phyloP scores from a whole-genome alignment of 2,888 invertebrate species.

The Dicyrtomina minuta region DNA sequence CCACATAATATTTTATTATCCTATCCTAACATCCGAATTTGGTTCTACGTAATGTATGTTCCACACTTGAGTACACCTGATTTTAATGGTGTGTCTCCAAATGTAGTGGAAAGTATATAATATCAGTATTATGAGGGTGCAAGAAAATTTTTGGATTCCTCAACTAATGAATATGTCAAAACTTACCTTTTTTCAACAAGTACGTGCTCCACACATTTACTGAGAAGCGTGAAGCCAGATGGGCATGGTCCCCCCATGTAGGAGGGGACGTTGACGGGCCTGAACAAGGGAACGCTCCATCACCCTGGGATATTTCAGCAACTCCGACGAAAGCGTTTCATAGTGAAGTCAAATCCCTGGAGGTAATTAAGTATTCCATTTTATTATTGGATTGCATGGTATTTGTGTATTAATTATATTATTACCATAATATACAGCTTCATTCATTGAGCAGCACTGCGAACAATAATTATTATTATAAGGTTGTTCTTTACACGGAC shows the following conservation, averaged over 20 bases:
- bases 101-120: too few relatives aligned
- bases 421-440: not conserved
- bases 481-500: too few relatives aligned
- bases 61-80: too few relatives aligned
- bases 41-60: too few relatives aligned
- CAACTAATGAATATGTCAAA: not conserved
- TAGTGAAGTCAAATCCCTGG: conserved; percentile 58
- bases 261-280: conserved; percentile 58
- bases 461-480: too few relatives aligned
- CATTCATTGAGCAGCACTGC: too few relatives aligned
- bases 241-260: conserved; percentile 60
- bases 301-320: conserved; percentile 60
- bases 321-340: conserved; percentile 57
- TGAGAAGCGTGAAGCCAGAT: conserved; percentile 60
- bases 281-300: conserved; percentile 56
- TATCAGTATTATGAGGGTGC: not conserved
- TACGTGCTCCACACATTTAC: conserved; percentile 62
- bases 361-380: conserved; percentile 37
- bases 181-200: too few relatives aligned
- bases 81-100: too few relatives aligned
- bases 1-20: too few relatives aligned
- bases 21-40: too few relatives aligned
- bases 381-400: too few relatives aligned
- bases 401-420: not conserved
- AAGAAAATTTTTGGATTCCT: not conserved